phyloP scores from a whole-genome alignment of 1,140 invertebrate genomes.

The Drosophila kanapiae region DNA sequence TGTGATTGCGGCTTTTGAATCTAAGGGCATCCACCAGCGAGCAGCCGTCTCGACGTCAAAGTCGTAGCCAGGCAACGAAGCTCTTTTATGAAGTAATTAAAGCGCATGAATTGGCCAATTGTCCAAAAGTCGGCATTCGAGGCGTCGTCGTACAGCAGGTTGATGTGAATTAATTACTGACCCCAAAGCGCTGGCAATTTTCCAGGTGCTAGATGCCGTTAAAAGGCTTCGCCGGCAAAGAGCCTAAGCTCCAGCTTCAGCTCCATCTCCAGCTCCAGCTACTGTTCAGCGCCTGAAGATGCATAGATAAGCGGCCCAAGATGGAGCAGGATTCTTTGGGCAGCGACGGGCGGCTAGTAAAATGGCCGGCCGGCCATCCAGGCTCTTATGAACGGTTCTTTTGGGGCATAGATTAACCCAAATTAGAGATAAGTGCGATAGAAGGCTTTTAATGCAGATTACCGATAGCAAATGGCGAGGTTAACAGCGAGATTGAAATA shows the following conservation, averaged over 20 bases:
- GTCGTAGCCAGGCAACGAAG: constrained; percentile 36
- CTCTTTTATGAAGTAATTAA: constrained; percentile 81
- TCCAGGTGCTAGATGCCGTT: constrained; percentile 69
- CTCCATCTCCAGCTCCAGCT: constrained; percentile 26
- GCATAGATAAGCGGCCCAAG: constrained; percentile 57
- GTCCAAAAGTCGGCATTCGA: constrained; percentile 33
- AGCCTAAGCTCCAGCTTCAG: neutral
- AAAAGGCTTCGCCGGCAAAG: constrained; percentile 47
- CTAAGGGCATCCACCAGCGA: constrained; percentile 35
- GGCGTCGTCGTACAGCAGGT: constrained; percentile 48
- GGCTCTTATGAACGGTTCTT: constrained; percentile 37
- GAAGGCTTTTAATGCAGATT: constrained; percentile 34
- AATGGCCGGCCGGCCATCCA: constrained; percentile 2
- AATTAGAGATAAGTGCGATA: constrained; percentile 41
- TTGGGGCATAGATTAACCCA: constrained; percentile 55
- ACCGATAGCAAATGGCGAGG: constrained; percentile 17
- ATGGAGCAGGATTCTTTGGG: constrained; percentile 27
- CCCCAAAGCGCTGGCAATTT: constrained; percentile 72
- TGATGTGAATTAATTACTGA: constrained; percentile 82
- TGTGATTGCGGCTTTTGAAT: constrained; percentile 6
- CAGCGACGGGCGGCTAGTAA: constrained; percentile 4
- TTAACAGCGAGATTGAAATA: constrained; percentile 13
- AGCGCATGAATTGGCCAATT: constrained; percentile 82
- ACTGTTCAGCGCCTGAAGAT: constrained; percentile 63
- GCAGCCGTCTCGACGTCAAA: constrained; percentile 22